Conservation (phyloP, 2,888 invertebrate species). For the Athripsodes cinereus region DNA sequence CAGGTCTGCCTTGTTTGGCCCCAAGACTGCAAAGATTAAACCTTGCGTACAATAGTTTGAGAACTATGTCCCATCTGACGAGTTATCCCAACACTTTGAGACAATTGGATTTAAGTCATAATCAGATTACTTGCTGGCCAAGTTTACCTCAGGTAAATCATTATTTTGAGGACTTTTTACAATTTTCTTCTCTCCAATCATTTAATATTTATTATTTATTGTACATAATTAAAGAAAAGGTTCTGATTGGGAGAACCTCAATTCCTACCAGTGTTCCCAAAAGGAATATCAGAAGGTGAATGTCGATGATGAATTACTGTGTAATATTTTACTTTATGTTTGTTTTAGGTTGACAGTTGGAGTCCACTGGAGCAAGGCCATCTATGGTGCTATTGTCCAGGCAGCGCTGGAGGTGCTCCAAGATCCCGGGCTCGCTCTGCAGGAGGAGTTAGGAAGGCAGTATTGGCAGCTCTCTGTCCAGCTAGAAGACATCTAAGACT, state of each 20-base stretch:
- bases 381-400: conserved; percentile 64
- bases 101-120: conserved; percentile 89
- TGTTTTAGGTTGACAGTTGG: conserved; percentile 46
- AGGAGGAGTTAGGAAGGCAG: conserved; percentile 64
- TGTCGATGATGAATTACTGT: not conserved
- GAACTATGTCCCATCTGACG: conserved; percentile 77
- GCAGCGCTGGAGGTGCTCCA: conserved; percentile 27
- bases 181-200: not conserved
- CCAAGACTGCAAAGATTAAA: conserved; percentile 81
- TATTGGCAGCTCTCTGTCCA: conserved; percentile 74
- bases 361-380: conserved; percentile 62
- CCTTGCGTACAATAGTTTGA: conserved; percentile 80
- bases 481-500: conserved; percentile 80
- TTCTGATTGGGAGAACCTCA: no score
- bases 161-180: no score
- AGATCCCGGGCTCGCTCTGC: conserved; percentile 36
- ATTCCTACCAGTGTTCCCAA: not conserved
- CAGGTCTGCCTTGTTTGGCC: conserved; percentile 84
- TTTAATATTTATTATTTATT: not conserved
- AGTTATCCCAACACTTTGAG: conserved; percentile 85
- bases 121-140: conserved; percentile 86
- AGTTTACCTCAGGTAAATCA: conserved; percentile 68
- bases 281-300: not conserved
- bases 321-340: not conserved
- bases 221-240: not conserved